Conservation (phyloP, 2,113 vertebrate species). For the Chascanopsetta lugubris region DNA sequence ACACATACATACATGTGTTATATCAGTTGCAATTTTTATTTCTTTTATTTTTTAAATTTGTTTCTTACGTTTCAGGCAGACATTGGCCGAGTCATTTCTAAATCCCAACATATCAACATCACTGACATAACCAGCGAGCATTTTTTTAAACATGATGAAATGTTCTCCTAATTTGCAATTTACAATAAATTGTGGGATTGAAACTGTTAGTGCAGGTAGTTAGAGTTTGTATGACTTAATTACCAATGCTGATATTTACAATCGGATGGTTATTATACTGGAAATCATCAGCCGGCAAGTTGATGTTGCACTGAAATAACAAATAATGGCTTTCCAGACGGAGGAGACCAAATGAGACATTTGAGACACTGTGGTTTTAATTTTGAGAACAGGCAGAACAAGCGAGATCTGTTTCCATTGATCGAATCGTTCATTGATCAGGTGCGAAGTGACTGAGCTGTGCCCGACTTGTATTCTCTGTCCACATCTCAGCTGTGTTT, state of each 20-base stretch:
- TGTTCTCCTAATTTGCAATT: not conserved
- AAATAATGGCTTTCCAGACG: not conserved
- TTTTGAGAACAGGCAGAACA: not conserved
- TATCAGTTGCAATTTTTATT: no score
- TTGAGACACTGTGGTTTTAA: not conserved
- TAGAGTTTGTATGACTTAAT: not conserved
- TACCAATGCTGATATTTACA: not conserved
- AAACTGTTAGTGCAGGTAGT: not conserved
- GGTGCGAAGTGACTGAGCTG: not conserved
- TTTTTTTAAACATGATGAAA: not conserved
- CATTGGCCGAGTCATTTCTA: not conserved
- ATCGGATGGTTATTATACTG: not conserved
- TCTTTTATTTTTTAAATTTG: not conserved
- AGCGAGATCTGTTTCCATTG: not conserved
- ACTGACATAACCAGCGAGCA: not conserved
- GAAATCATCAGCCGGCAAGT: not conserved
- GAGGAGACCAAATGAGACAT: not conserved
- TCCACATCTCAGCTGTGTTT: not conserved
- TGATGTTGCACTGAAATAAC: slow-evolving; percentile 2
- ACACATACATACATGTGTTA: no score
- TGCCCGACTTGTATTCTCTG: not conserved
- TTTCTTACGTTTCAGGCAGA: not conserved
- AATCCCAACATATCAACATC: not conserved
- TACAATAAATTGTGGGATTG: not conserved
- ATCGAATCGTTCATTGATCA: not conserved